These are phyloP conservation scores for Zygaena filipendulae DNA, from an alignment of 2,888 invertebrate species.

Conservation along the genomic window DNA sequence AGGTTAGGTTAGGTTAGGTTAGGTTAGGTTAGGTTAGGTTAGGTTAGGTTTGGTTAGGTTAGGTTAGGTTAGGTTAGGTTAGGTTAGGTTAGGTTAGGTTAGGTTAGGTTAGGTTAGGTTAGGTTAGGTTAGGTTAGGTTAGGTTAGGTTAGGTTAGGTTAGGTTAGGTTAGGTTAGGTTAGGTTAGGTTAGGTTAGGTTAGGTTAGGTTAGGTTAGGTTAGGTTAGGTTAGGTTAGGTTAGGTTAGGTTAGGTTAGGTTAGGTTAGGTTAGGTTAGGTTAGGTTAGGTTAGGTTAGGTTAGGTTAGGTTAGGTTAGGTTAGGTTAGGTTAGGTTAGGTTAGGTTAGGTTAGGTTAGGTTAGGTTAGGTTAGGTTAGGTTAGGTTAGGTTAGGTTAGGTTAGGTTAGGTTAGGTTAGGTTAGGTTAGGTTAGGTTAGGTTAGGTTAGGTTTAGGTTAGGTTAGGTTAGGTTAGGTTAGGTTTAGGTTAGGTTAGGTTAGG, in stretches of 20 bases:
- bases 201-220: constrained; percentile 5
- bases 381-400: constrained; percentile 6
- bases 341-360: constrained; percentile 6
- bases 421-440: constrained; percentile 6
- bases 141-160: constrained; percentile 6
- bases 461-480: constrained; percentile 17
- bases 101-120: constrained; percentile 9
- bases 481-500: constrained; percentile 16
- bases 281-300: constrained; percentile 6
- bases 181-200: constrained; percentile 6
- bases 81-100: neutral
- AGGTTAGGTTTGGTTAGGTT: neutral
- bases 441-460: constrained; percentile 9
- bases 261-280: constrained; percentile 6
- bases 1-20: constrained; percentile 8
- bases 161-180: constrained; percentile 6
- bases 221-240: constrained; percentile 9
- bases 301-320: constrained; percentile 6
- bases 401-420: constrained; percentile 6
- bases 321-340: constrained; percentile 5
- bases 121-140: constrained; percentile 6
- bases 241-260: constrained; percentile 6
- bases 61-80: constrained; percentile 4
- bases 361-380: constrained; percentile 5
- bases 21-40: neutral